These are phyloP conservation scores for Drosophila bifasciata DNA, from an alignment of 1,140 invertebrate genomes.

Conservation along the genomic window DNA sequence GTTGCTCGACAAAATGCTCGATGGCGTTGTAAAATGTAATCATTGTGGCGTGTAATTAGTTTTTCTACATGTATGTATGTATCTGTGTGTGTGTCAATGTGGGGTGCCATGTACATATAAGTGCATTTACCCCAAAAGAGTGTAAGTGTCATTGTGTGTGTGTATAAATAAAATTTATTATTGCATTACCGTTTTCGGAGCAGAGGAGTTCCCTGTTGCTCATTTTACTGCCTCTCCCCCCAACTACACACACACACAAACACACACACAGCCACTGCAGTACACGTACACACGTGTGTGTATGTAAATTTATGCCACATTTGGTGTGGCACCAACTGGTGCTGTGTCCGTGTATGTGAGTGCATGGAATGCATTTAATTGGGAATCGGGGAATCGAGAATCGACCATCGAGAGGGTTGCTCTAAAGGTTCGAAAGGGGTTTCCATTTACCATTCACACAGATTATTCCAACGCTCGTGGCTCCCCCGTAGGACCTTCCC, in stretches of 20 bases:
- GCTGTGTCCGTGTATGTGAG: constrained; percentile 1
- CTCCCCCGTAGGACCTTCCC: too few relatives aligned
- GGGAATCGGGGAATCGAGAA: constrained; percentile 22
- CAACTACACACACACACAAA: constrained; percentile 2
- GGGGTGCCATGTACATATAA: constrained; percentile 6
- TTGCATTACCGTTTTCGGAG: constrained; percentile 50
- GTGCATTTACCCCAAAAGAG: constrained; percentile 15
- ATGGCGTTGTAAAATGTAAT: constrained; percentile 77
- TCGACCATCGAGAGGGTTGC: not conserved
- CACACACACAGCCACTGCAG: constrained; percentile 3
- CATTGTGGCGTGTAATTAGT: constrained; percentile 81
- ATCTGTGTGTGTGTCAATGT: not conserved
- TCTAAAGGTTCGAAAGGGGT: not conserved
- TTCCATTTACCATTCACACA: too few relatives aligned
- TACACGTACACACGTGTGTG: constrained; percentile 1
- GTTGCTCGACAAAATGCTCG: constrained; percentile 50
- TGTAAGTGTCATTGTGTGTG: constrained; percentile 20
- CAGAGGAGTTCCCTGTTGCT: too few relatives aligned
- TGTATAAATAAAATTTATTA: constrained; percentile 66
- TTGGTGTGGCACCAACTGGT: constrained; percentile 8
- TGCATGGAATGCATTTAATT: constrained; percentile 30
- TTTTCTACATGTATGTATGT: constrained; percentile 51
- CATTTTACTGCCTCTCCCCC: not conserved
- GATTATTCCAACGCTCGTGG: too few relatives aligned
- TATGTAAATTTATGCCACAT: constrained; percentile 26